Conservation (phyloP, 2,113 vertebrate genomes). For the Tapirus terrestris region DNA sequence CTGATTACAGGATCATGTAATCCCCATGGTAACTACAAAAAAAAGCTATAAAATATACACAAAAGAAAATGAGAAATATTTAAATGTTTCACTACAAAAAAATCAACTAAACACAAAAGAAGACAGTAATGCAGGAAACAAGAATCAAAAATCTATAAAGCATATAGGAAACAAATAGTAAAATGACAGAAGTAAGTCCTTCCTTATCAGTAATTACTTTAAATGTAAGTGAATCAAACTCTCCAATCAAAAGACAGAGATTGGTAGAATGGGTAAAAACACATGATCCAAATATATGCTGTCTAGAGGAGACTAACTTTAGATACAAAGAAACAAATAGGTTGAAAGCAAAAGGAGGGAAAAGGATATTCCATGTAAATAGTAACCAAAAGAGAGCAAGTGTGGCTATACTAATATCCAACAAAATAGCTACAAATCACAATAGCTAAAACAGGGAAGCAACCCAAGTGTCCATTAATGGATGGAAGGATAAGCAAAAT, state of each 20-base stretch:
- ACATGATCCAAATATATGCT: background rate
- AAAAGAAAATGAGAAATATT: constrained; percentile 38
- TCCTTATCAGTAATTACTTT: constrained; percentile 8
- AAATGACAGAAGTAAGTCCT: background rate
- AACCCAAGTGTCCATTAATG: background rate
- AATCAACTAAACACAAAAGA: constrained; percentile 46
- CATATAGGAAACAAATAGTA: background rate
- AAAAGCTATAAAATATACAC: background rate
- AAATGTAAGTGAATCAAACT: constrained; percentile 36
- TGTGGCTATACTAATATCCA: background rate
- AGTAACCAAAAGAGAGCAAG: background rate
- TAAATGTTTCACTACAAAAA: constrained; percentile 42
- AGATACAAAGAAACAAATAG: background rate
- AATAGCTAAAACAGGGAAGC: background rate
- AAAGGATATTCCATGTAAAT: background rate
- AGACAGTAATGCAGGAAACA: background rate
- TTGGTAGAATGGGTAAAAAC: background rate
- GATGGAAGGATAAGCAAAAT: background rate
- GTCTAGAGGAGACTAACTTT: background rate
- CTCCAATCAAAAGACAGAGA: background rate
- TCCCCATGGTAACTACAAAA: background rate
- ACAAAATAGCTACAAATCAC: background rate
- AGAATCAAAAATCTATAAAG: background rate
- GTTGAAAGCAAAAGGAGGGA: background rate
- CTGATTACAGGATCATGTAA: background rate